Conservation (phyloP, 1,140 invertebrate species). For the Bombyx mandarina region DNA sequence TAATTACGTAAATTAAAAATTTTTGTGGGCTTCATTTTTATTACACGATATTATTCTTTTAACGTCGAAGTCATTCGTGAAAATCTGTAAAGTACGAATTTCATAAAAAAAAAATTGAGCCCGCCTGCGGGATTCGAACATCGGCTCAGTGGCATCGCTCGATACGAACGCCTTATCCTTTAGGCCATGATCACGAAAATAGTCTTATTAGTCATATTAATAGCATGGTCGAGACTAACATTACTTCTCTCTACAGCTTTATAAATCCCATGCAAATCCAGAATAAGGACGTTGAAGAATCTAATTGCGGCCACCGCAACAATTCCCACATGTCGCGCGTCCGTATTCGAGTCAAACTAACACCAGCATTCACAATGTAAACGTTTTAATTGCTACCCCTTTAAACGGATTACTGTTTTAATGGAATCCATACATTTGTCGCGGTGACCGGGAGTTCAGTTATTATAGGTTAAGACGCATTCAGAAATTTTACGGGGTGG, state of each 20-base stretch:
- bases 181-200: too few species aligned
- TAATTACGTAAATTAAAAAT: too few species aligned
- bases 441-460: constrained; percentile 21
- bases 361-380: constrained; percentile 35
- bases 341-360: constrained; percentile 16
- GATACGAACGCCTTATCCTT: too few species aligned
- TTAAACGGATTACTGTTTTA: constrained; percentile 47
- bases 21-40: too few species aligned
- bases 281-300: constrained; percentile 13
- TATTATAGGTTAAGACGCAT: too few species aligned
- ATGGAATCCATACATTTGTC: constrained; percentile 36
- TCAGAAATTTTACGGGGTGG: too few species aligned
- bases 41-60: too few species aligned
- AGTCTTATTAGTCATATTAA: not conserved
- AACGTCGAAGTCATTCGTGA: too few species aligned
- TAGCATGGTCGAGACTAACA: not conserved
- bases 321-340: constrained; percentile 23
- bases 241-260: not conserved
- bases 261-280: constrained; percentile 2
- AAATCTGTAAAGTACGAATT: too few species aligned
- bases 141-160: too few species aligned
- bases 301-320: not conserved
- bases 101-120: too few species aligned
- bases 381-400: constrained; percentile 54
- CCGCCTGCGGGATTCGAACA: too few species aligned